A percentile compares a stretch with the other conserved stretches of the same genome.
These are phyloP conservation scores for Dorcus parallelipipedus DNA, from an alignment of 2,888 invertebrate species.

Conservation along the genomic window DNA sequence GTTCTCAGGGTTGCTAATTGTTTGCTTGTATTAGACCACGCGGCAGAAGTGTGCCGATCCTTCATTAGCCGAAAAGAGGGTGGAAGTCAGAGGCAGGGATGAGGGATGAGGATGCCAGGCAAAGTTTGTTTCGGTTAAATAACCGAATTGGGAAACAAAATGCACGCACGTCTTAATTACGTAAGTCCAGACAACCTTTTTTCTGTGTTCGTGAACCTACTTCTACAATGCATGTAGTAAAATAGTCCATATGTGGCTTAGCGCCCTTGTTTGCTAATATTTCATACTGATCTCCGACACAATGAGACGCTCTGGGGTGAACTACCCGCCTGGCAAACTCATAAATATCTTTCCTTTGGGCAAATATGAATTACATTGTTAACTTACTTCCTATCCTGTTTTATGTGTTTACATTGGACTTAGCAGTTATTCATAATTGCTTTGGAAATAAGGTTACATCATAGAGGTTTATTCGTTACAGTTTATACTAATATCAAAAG, in stretches of 20 bases:
- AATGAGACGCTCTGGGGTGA: slow-evolving; percentile 17
- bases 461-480: background rate
- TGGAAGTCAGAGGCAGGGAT: too few species aligned
- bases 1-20: too few species aligned
- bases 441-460: slow-evolving; percentile 19
- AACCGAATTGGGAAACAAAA: too few species aligned
- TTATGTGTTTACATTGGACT: slow-evolving; percentile 33
- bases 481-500: slow-evolving; percentile 1
- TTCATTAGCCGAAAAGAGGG: too few species aligned
- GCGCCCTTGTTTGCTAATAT: slow-evolving; percentile 15
- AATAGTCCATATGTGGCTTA: slow-evolving; percentile 9
- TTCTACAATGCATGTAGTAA: background rate
- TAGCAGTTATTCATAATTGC: slow-evolving; percentile 27
- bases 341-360: slow-evolving; percentile 25
- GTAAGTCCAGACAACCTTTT: too few species aligned
- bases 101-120: too few species aligned
- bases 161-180: too few species aligned
- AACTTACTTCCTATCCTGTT: slow-evolving; percentile 29
- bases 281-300: slow-evolving; percentile 14
- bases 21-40: too few species aligned
- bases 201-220: background rate
- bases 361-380: slow-evolving; percentile 33
- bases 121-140: too few species aligned
- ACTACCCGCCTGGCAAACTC: slow-evolving; percentile 21
- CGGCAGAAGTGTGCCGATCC: too few species aligned